Evolutionary conservation across 2,888 invertebrate species (phyloP).

Genomic region (Nomada lathburiana): DNA sequence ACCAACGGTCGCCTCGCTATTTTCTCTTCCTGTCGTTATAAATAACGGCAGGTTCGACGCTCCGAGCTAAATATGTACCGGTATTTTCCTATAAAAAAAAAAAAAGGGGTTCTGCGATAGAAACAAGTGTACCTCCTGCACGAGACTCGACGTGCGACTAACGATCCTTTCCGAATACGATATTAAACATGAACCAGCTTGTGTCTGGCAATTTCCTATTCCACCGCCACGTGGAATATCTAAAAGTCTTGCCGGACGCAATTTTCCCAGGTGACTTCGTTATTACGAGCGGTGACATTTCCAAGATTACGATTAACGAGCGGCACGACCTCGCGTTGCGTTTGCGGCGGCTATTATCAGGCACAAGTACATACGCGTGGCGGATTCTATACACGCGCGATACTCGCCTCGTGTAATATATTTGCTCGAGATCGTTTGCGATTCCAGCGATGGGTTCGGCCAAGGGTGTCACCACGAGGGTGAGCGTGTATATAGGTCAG

Average conservation of each 20-base stretch:
- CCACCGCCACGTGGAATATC: too few relatives aligned
- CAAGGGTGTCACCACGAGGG: slow-evolving; percentile 51
- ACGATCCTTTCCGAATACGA: too few relatives aligned
- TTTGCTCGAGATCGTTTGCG: slow-evolving; percentile 18
- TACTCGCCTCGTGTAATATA: neutral
- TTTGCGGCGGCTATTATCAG: neutral
- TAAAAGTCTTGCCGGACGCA: too few relatives aligned
- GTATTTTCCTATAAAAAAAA: slow-evolving; percentile 11
- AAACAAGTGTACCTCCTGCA: too few relatives aligned
- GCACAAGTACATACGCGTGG: neutral
- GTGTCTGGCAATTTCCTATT: too few relatives aligned
- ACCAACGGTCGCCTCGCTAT: slow-evolving; percentile 17
- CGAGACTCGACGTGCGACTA: too few relatives aligned
- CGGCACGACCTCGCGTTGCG: slow-evolving; percentile 48
- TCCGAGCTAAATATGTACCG: slow-evolving; percentile 22
- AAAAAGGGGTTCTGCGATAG: neutral
- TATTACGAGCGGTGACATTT: slow-evolving; percentile 60
- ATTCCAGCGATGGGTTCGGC: slow-evolving; percentile 54
- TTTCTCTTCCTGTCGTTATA: slow-evolving; percentile 41
- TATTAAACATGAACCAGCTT: too few relatives aligned
- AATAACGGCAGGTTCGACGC: slow-evolving; percentile 43
- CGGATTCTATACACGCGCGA: neutral
- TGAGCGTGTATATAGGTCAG: slow-evolving; percentile 73
- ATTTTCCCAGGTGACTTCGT: too few relatives aligned
- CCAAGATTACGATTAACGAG: slow-evolving; percentile 59